phyloP scores from a whole-genome alignment of 1,140 invertebrate genomes.

The Notospermus geniculatus region DNA sequence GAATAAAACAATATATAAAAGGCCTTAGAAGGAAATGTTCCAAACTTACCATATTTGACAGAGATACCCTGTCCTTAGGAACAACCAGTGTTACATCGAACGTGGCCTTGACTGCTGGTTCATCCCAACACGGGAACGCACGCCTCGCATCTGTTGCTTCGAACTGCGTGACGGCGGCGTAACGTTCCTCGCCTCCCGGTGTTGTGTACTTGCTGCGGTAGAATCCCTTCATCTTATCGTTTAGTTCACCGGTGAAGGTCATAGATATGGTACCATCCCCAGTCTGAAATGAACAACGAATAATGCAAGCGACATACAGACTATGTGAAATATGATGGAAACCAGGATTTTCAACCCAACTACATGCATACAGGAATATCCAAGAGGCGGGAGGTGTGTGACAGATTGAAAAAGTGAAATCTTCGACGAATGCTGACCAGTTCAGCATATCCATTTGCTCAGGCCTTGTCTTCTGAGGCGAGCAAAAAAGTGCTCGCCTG shows the following conservation, averaged over 20 bases:
- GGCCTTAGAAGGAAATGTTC: no score
- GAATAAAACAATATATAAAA: no score
- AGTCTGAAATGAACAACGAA: slow-evolving; percentile 28
- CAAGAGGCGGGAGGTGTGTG: no score
- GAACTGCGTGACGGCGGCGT: slow-evolving; percentile 89
- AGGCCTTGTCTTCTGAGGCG: no score
- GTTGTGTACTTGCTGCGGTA: slow-evolving; percentile 84
- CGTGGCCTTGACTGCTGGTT: slow-evolving; percentile 84
- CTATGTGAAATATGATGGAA: no score
- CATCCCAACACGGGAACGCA: slow-evolving; percentile 95
- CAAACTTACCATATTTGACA: slow-evolving; percentile 95
- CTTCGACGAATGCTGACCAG: no score
- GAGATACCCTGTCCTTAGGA: slow-evolving; percentile 67
- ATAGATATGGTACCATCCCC: slow-evolving; percentile 70
- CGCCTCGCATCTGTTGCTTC: slow-evolving; percentile 75
- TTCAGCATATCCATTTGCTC: no score
- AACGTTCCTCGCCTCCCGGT: slow-evolving; percentile 70
- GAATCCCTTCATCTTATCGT: slow-evolving; percentile 93
- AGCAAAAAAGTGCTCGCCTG: no score
- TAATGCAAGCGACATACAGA: no score
- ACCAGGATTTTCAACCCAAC: no score
- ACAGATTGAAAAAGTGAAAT: no score
- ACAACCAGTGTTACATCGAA: slow-evolving; percentile 77
- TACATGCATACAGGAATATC: no score
- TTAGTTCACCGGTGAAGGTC: slow-evolving; percentile 78